Evolutionary conservation across 2,888 invertebrate species (phyloP).

Genomic region (Vesta saturnalis): DNA sequence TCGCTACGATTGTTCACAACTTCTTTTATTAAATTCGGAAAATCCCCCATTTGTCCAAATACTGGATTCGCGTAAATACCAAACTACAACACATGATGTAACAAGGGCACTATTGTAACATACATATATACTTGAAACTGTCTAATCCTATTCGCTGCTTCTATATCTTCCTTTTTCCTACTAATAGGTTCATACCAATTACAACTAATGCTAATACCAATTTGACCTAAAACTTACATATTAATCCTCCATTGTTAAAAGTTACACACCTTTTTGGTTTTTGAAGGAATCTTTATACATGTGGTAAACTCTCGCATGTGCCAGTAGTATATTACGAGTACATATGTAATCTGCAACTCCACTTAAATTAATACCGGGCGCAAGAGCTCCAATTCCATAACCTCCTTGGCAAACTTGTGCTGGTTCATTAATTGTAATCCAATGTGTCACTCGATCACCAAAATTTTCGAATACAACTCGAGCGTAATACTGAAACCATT

Average conservation of each 20-base stretch:
- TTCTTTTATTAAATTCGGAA: slow-evolving; percentile 66
- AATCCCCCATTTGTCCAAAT: slow-evolving; percentile 67
- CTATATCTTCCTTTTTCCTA: background rate
- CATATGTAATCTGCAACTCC: slow-evolving; percentile 69
- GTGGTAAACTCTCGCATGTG: slow-evolving; percentile 62
- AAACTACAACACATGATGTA: slow-evolving; percentile 33
- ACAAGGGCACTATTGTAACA: slow-evolving; percentile 44
- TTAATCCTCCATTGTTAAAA: background rate
- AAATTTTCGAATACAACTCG: too few species aligned
- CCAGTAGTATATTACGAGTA: slow-evolving; percentile 60
- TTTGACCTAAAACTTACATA: background rate
- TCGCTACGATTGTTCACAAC: slow-evolving; percentile 66
- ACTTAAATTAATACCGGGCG: slow-evolving; percentile 61
- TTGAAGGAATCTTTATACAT: slow-evolving; percentile 49
- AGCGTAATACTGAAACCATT: too few species aligned
- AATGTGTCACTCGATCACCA: slow-evolving; percentile 54
- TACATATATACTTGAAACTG: background rate
- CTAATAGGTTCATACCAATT: background rate
- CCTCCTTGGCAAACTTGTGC: slow-evolving; percentile 47
- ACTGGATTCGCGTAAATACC: slow-evolving; percentile 69
- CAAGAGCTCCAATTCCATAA: slow-evolving; percentile 51
- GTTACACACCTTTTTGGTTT: background rate
- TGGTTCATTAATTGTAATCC: slow-evolving; percentile 66
- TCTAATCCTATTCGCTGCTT: too few species aligned
- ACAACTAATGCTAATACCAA: background rate